Evolutionary conservation across 2,113 vertebrate species (phyloP).

Genomic region (Limnothrissa miodon): DNA sequence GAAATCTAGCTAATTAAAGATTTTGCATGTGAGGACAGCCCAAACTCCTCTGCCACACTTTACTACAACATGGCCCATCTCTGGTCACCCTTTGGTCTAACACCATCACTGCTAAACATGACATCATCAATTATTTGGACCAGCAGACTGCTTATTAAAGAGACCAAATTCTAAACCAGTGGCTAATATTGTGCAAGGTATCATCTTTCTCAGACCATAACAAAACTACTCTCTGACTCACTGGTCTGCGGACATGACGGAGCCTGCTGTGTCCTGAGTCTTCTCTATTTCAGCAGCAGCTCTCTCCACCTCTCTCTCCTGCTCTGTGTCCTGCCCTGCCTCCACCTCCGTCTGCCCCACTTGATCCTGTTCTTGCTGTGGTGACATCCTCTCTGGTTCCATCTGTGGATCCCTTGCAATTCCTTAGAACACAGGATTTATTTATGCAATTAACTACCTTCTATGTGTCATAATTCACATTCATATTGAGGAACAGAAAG

Average conservation of each 20-base stretch:
- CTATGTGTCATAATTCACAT: too few species aligned
- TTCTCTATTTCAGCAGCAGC: conserved; percentile 40
- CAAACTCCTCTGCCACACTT: too few species aligned
- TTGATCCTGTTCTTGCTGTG: conserved; percentile 24
- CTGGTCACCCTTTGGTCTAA: too few species aligned
- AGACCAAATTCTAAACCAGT: neutral
- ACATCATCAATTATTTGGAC: too few species aligned
- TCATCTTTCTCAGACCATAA: neutral
- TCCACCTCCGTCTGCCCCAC: conserved; percentile 24
- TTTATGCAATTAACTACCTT: neutral
- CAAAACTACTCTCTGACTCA: conserved; percentile 36
- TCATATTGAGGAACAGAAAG: too few species aligned
- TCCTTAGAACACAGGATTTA: neutral
- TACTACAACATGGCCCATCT: too few species aligned
- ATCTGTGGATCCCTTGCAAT: neutral
- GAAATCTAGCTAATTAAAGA: too few species aligned
- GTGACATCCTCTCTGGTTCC: neutral
- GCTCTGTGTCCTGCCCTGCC: conserved; percentile 12
- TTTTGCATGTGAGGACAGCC: too few species aligned
- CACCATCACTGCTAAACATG: too few species aligned
- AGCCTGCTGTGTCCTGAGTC: conserved; percentile 42
- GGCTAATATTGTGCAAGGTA: neutral
- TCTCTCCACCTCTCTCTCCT: conserved; percentile 37
- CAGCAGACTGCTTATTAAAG: neutral
- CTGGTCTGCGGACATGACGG: conserved; percentile 48